phyloP scores from a whole-genome alignment of 2,113 vertebrate genomes.

The Myrmecobius fasciatus region DNA sequence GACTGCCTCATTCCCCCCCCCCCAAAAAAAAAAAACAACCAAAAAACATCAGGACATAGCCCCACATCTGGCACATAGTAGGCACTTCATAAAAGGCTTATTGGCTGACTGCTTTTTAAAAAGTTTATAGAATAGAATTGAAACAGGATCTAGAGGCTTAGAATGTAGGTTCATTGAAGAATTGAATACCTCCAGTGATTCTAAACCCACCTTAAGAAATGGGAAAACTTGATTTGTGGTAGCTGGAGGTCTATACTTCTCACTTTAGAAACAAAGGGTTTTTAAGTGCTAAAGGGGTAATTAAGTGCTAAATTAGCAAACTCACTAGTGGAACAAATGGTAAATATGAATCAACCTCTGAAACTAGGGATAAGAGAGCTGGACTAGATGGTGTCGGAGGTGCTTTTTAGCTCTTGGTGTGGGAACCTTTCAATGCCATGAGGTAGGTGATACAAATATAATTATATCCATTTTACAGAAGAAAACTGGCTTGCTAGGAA shows the following conservation, averaged over 20 bases:
- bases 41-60: not conserved
- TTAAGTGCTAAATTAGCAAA: not conserved
- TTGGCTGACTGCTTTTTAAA: not conserved
- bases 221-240: not conserved
- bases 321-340: not conserved
- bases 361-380: not conserved
- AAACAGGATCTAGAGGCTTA: not conserved
- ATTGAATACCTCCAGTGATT: not conserved
- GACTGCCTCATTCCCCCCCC: not conserved
- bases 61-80: not conserved
- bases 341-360: not conserved
- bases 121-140: not conserved
- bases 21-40: too few relatives aligned
- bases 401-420: not conserved
- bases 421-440: not conserved
- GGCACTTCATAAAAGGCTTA: not conserved
- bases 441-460: not conserved
- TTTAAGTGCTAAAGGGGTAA: not conserved
- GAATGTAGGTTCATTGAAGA: not conserved
- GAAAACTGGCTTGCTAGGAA: not conserved
- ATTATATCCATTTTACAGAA: not conserved
- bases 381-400: not conserved
- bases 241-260: not conserved
- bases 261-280: not conserved
- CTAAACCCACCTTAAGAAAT: not conserved